A percentile compares a stretch with the other conserved stretches of the same genome.
Conservation (phyloP, 2,888 invertebrate genomes). For the Leucophora obtusa region DNA sequence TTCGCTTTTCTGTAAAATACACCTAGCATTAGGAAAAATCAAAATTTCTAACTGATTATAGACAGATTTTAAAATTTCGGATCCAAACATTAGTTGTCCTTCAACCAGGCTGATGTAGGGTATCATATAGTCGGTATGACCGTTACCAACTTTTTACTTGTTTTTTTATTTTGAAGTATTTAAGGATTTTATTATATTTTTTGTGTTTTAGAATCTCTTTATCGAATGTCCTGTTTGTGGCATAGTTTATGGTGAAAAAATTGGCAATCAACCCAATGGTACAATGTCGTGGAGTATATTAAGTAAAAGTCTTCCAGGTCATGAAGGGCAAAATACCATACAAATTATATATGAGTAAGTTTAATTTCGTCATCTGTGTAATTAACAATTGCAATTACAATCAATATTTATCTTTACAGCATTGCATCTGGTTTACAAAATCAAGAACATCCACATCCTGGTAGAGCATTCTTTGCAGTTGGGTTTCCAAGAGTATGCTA, state of each 20-base stretch:
- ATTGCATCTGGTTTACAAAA: slow-evolving; percentile 92
- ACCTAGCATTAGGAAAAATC: too few species aligned
- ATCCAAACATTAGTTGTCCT: too few species aligned
- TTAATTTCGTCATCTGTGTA: not conserved
- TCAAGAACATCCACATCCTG: slow-evolving; percentile 88
- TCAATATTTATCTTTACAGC: slow-evolving; percentile 77
- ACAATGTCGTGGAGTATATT: slow-evolving; percentile 90
- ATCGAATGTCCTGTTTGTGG: slow-evolving; percentile 93
- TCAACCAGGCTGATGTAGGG: too few species aligned
- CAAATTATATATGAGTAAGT: slow-evolving; percentile 90
- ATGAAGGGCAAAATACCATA: slow-evolving; percentile 83
- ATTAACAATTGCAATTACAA: too few species aligned
- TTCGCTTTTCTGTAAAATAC: too few species aligned
- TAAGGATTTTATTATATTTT: not conserved
- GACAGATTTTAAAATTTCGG: too few species aligned
- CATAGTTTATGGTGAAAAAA: slow-evolving; percentile 88
- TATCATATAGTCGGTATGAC: too few species aligned
- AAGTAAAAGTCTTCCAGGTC: slow-evolving; percentile 85
- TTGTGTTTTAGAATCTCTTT: slow-evolving; percentile 81
- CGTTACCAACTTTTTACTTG: too few species aligned
- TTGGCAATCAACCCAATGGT: slow-evolving; percentile 89
- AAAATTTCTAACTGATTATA: too few species aligned
- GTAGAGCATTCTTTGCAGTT: slow-evolving; percentile 91
- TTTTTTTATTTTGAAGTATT: too few species aligned
- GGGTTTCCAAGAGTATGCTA: slow-evolving; percentile 91